Conservation (phyloP, 2,797 vertebrate species). For the Esox masquinongy region DNA sequence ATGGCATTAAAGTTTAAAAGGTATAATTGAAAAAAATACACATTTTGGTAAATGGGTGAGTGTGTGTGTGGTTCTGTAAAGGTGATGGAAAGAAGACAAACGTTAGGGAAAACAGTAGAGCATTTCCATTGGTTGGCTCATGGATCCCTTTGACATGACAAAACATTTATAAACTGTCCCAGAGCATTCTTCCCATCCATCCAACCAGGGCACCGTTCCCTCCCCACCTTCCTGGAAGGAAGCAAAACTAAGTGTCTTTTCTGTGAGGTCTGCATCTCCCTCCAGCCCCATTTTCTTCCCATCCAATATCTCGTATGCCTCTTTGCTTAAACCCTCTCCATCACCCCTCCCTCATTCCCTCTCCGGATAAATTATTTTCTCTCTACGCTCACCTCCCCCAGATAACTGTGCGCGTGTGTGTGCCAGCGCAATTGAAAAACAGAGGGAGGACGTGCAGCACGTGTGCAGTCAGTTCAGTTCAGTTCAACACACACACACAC, state of each 20-base stretch:
- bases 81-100: background rate
- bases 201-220: background rate
- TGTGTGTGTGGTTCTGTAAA: background rate
- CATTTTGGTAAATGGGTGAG: too few relatives aligned
- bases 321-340: background rate
- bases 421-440: constrained; percentile 65
- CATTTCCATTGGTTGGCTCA: background rate
- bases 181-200: background rate
- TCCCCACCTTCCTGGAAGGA: constrained; percentile 17
- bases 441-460: constrained; percentile 63
- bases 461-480: constrained; percentile 57
- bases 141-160: background rate
- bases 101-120: background rate
- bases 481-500: constrained; percentile 19
- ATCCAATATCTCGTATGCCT: constrained; percentile 3
- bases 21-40: too few relatives aligned
- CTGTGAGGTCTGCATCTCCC: background rate
- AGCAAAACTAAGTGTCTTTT: background rate
- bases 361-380: background rate
- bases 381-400: constrained; percentile 9
- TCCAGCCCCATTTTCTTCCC: constrained; percentile 25
- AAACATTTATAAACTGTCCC: background rate
- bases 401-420: constrained; percentile 35
- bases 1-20: too few relatives aligned
- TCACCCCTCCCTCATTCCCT: background rate